A percentile compares a stretch with the other conserved stretches of the same genome.
Conservation (phyloP, 92 coral and sea anemone genomes). For the Hydrozoanthus gracilis region DNA sequence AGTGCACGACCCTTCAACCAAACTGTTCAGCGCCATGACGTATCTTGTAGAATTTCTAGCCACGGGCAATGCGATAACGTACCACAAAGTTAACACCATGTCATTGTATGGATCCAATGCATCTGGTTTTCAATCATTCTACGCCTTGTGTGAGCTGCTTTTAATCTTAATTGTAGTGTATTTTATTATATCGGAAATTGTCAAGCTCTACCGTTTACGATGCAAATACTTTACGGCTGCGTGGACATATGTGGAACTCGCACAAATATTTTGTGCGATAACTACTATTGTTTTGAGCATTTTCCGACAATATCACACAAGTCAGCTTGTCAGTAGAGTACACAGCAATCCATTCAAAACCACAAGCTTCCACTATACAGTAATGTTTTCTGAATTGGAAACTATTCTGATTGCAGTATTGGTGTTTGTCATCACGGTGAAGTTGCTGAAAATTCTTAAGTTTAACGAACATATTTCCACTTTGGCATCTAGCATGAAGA, state of each 20-base stretch:
- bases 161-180: slow-evolving; percentile 73
- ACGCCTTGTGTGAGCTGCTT: slow-evolving; percentile 84
- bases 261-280: slow-evolving; percentile 75
- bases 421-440: slow-evolving; percentile 82
- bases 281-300: slow-evolving; percentile 84
- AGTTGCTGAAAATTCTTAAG: slow-evolving; percentile 82
- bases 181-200: slow-evolving; percentile 76
- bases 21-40: slow-evolving; percentile 90
- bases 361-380: slow-evolving; percentile 92
- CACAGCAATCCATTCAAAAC: slow-evolving; percentile 85
- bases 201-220: slow-evolving; percentile 78
- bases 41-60: slow-evolving; percentile 78
- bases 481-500: slow-evolving; percentile 78
- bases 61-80: slow-evolving; percentile 80
- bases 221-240: slow-evolving; percentile 76
- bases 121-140: slow-evolving; percentile 72
- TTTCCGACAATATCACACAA: slow-evolving; percentile 90
- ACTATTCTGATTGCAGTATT: slow-evolving; percentile 85
- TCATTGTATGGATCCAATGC: slow-evolving; percentile 84
- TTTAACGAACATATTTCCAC: slow-evolving; percentile 89
- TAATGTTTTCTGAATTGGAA: slow-evolving; percentile 83
- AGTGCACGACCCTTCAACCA: slow-evolving; percentile 85
- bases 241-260: slow-evolving; percentile 89
- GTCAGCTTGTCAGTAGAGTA: slow-evolving; percentile 74
- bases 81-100: slow-evolving; percentile 76